Evolutionary conservation across 2,888 invertebrate genomes (phyloP), one percentile per base, ranked within the genome.

Genomic region (Creontiades dilutus): DNA sequence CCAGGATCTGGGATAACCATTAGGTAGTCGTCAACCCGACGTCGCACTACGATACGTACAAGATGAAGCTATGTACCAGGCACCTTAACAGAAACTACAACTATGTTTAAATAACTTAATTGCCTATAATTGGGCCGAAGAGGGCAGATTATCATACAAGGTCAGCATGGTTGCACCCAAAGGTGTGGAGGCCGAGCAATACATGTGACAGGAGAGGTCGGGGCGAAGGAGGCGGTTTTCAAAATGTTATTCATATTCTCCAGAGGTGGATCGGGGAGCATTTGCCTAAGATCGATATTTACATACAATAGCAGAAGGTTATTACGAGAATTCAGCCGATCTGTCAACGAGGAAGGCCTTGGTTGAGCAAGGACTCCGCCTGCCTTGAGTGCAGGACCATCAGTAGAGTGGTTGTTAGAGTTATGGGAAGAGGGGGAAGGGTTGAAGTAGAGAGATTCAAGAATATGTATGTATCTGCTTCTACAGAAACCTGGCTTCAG

Each of bases 251-350:
- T 78, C 78, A 78, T 78, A 78, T 78, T 19, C 46, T 47, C 46
- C 14, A 27, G 28, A 28, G 47, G 14, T 27, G 78, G 16, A n/a
- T 28, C n/a, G 76, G 46, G n/a, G 46, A 78, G 78, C 37, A 16
- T 78, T 47, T 46, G 78, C 78, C 78, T 47, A 47, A 68, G 68
- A 68, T 68, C 68, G 14, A 78, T 78, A 78, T 78, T 78, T 47
- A 78, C 78, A 78, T 78, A 78, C 78, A 78, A 78, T 78, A 78
- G 78, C 47, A 46, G 78, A 78, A 78, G 78, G 78, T 78, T 47
- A 78, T 78, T 78, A 78, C 47, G 78, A 78, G 37, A 46, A 78
- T 68, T 68, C 68, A 68, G 68, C 68, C 68, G 68, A 68, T 68
- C 68, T 68, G 68, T 68, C 68, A 68, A 68, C 68, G 13, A 68